Conservation (phyloP, 1,140 invertebrate species). For the Pinna nobilis region DNA sequence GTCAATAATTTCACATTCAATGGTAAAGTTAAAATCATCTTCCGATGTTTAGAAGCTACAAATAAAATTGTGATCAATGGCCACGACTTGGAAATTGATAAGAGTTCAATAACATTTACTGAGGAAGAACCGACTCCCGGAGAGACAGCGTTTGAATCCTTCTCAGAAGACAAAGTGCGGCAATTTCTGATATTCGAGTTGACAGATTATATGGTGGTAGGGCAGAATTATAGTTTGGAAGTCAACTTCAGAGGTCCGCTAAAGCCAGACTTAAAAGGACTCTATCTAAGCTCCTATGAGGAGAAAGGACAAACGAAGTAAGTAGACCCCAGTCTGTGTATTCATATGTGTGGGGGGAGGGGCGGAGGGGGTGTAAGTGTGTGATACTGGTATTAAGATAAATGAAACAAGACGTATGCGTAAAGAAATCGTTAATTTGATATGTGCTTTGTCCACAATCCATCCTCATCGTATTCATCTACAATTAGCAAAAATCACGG, state of each 20-base stretch:
- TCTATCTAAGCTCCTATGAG: slow-evolving; percentile 60
- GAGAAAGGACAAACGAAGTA: slow-evolving; percentile 45
- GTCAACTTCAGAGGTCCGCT: slow-evolving; percentile 82
- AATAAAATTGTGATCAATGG: slow-evolving; percentile 82
- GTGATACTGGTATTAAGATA: too few species aligned
- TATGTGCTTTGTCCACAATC: too few species aligned
- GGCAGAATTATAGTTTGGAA: slow-evolving; percentile 78
- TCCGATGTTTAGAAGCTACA: slow-evolving; percentile 78
- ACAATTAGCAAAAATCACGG: too few species aligned
- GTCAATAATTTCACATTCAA: slow-evolving; percentile 77
- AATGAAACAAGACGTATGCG: too few species aligned
- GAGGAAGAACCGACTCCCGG: slow-evolving; percentile 10
- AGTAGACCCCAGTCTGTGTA: too few species aligned
- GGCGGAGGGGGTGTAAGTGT: too few species aligned
- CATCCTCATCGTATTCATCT: too few species aligned
- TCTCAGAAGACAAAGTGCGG: slow-evolving; percentile 77
- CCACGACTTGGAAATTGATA: slow-evolving; percentile 41
- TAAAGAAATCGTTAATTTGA: too few species aligned
- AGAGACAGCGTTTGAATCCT: slow-evolving; percentile 49
- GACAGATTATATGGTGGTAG: slow-evolving; percentile 74
- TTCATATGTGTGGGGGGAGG: too few species aligned
- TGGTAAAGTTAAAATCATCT: slow-evolving; percentile 82
- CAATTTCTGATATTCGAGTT: slow-evolving; percentile 82
- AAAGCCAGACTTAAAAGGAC: slow-evolving; percentile 80
- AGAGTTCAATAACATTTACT: slow-evolving; percentile 17